phyloP scores from a whole-genome alignment of 2,888 invertebrate genomes.

The Balanococcus diminutus region DNA sequence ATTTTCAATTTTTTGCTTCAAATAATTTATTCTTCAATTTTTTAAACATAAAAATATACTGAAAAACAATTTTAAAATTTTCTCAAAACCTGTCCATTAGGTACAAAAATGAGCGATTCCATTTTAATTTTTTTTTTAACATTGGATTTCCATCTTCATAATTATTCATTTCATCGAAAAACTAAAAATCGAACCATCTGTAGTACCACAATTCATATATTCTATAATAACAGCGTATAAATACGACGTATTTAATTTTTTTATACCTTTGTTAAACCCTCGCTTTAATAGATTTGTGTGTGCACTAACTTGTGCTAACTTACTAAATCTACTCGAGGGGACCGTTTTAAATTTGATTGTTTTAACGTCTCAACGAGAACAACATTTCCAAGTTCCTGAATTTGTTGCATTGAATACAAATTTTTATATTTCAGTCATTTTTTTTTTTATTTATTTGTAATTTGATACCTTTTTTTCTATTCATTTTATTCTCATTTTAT shows the following conservation, averaged over 20 bases:
- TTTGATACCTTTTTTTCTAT: constrained; percentile 42
- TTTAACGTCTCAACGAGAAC: constrained; percentile 52
- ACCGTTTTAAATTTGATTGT: constrained; percentile 41
- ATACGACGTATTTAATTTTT: not conserved
- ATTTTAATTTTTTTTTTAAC: too few relatives aligned
- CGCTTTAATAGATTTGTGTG: constrained; percentile 53
- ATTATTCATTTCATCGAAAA: not conserved
- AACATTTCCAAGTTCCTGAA: constrained; percentile 53
- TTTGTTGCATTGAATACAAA: constrained; percentile 53
- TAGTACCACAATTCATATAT: not conserved
- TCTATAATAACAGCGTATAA: constrained; percentile 25
- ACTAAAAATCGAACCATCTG: not conserved
- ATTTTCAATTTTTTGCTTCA: too few relatives aligned
- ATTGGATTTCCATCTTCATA: not conserved
- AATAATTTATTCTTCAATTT: too few relatives aligned
- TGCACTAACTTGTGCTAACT: constrained; percentile 50
- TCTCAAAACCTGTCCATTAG: too few relatives aligned
- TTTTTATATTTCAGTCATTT: constrained; percentile 46
- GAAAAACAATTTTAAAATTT: not conserved
- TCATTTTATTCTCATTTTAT: constrained; percentile 45
- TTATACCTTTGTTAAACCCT: constrained; percentile 29
- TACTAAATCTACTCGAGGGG: constrained; percentile 51
- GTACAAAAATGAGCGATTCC: too few relatives aligned
- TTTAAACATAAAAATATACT: too few relatives aligned
- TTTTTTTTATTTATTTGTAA: constrained; percentile 36